Conservation (phyloP, 2,797 vertebrate genomes). For the Myotis myotis region DNA sequence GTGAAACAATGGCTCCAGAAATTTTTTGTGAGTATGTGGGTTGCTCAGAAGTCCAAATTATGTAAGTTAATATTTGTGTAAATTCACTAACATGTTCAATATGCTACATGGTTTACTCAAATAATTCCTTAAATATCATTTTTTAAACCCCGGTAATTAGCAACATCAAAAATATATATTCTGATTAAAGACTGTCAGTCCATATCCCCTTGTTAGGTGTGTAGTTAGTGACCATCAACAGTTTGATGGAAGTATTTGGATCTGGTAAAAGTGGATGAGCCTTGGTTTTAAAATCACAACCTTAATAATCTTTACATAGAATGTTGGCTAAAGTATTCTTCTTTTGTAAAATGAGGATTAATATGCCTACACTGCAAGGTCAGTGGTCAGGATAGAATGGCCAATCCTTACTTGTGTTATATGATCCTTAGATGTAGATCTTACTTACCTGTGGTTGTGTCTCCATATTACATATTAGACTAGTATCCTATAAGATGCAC, state of each 20-base stretch:
- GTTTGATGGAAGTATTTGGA: neutral
- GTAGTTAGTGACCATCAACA: neutral
- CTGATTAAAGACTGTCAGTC: neutral
- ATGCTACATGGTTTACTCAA: neutral
- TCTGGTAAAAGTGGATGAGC: neutral
- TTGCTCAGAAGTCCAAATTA: neutral
- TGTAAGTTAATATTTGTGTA: neutral
- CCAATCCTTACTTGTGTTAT: neutral
- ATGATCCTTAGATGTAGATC: neutral
- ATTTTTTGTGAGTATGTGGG: neutral
- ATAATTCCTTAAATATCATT: neutral
- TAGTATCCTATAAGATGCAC: neutral
- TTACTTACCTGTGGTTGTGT: neutral
- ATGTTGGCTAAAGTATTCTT: neutral
- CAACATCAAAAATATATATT: neutral
- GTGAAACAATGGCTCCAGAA: neutral
- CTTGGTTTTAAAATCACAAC: neutral
- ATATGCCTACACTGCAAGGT: neutral
- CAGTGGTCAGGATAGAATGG: neutral
- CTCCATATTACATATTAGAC: neutral
- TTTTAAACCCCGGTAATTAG: neutral
- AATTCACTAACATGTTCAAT: neutral
- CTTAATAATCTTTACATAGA: neutral
- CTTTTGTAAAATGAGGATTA: neutral
- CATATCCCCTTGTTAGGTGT: rapidly evolving